Evolutionary conservation across 2,797 vertebrate species (phyloP), one percentile per base, ranked within the genome.

Genomic region (Takifugu rubripes): DNA sequence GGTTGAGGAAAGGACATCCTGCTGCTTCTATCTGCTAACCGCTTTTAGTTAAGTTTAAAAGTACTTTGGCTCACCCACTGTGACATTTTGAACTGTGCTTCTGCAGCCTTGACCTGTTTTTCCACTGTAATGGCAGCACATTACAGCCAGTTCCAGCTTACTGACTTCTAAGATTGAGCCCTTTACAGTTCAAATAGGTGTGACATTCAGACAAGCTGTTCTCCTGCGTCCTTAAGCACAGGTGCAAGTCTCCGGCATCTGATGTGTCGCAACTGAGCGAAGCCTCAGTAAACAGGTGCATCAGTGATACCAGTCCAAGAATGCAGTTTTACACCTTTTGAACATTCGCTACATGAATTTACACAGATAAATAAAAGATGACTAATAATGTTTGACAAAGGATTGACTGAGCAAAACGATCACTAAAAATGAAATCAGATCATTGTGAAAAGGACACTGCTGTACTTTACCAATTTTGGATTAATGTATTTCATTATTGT

Each of bases 131-230:
- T 89, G 69, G 76, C 72, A 74, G 78, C 75, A 81, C 72, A 90
- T 90, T 87, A 84, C 74, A 82, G 69, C 65, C 78, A 80, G 87
- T 90, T 91, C 85, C 89, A 88, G 84, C 70, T 88, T 88, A 87
- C 72, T 90, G 88, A 85, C 61, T 87, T 70, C 81, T 77, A 74
- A 87, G 83, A 90, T 89, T 87, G 85, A 90, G 83, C 78, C 78
- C 79, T 90, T 88, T 82, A 72, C 77, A 73, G 79, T 88, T 84
- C 78, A 87, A 82, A 85, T 79, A 83, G 82, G 84, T 83, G 79
- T 81, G 83, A 88, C 88, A 84, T 87, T 90, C 81, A 84, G 76
- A 79, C 73, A 78, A 74, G 72, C 77, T 70, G 69, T 68, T 81
- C 74, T 74, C 64, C 61, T 89, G 86, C 87, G 84, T 88, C 83